Evolutionary conservation across 2,113 vertebrate genomes (phyloP), one percentile per base, ranked within the genome.

Genomic region (Lampris megalopsis): DNA sequence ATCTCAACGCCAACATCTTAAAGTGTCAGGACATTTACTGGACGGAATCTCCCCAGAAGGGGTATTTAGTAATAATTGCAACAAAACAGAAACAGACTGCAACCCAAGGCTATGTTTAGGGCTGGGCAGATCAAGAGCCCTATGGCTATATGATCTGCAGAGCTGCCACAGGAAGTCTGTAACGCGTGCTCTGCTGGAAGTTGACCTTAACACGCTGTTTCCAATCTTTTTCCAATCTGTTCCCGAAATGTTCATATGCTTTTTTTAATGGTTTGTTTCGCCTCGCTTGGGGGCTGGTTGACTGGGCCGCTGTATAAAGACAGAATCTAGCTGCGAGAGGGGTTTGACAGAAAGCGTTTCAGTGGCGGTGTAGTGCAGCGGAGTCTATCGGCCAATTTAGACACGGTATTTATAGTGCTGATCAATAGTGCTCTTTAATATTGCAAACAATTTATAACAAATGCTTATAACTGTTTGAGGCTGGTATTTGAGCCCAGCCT

Each of bases 21-120:
- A 79, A 78, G 81, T 76, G 42, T 83, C 40, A 50, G 52, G 72
- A 82, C 68, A 79, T 79, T 86, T 82, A 69, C 64, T 78, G 75
- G 75, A 80, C 69, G 47, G 36, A 69, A 60, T 72, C 59, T 58
- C 81, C 40, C 81, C 68, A 43, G 13, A 71, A 73, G 79, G 69
- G 62, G 87, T 81, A 77, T 89, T 88, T 77, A 68, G 63, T 74
- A 81, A 79, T 83, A 68, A 68, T 24, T 24, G 24, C 63, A 79
- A 78, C 58, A 80, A 84, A 83, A 71, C 67, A 83, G 79, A 86
- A 87, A 79, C 79, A 85, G 81, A 80, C 74, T 64, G 48, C 47
- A 82, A 61, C 71, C 69, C 84, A 86, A 85, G 84, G 87, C 65
- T 86, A 9, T 75, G 70, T 78, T 73, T 69, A 67, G 59, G 85